Percentiles rank a stretch among this genome's conserved stretches.
Conservation (phyloP, 2,113 vertebrate species). For the Cephalophus harveyi region DNA sequence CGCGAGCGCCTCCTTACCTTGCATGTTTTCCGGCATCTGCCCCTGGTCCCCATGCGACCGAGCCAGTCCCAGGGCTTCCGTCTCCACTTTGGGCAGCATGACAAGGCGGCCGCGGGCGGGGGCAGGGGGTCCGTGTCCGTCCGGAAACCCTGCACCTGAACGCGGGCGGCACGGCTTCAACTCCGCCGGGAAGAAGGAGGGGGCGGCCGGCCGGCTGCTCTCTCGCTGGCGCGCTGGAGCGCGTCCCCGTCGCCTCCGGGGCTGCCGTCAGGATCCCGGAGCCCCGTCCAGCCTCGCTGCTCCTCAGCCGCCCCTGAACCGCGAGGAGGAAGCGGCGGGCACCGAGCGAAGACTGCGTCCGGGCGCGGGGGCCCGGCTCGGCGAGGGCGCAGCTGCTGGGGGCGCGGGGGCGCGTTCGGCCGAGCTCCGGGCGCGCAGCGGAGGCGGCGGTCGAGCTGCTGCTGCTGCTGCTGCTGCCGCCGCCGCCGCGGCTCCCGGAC, state of each 20-base stretch:
- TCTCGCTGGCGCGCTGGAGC: conserved; percentile 6
- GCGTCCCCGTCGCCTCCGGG: neutral
- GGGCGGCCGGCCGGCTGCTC: conserved; percentile 29
- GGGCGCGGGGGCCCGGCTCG: neutral
- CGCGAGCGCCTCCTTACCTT: conserved; percentile 87
- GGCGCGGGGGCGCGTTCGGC: neutral
- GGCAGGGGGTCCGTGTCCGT: conserved; percentile 82
- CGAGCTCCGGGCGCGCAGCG: neutral
- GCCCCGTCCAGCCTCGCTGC: neutral
- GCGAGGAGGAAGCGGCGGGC: neutral
- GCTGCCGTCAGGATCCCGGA: neutral
- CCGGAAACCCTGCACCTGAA: conserved; percentile 86
- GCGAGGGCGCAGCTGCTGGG: conserved; percentile 15
- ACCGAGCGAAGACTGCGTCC: neutral
- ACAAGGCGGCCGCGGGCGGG: conserved; percentile 86
- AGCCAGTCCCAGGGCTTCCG: conserved; percentile 93
- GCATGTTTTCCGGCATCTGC: conserved; percentile 96
- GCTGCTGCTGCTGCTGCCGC: neutral
- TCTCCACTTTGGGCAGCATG: conserved; percentile 99
- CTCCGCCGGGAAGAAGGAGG: conserved; percentile 31
- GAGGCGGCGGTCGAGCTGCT: neutral
- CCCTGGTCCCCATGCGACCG: conserved; percentile 97
- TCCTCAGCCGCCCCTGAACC: neutral
- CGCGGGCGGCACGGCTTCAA: conserved; percentile 78
- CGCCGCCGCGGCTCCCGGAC: conserved; percentile 13